Percentiles rank a stretch among this genome's conserved stretches.
Conservation (phyloP, 2,797 vertebrate genomes). For the Buphagus erythrorhynchus region DNA sequence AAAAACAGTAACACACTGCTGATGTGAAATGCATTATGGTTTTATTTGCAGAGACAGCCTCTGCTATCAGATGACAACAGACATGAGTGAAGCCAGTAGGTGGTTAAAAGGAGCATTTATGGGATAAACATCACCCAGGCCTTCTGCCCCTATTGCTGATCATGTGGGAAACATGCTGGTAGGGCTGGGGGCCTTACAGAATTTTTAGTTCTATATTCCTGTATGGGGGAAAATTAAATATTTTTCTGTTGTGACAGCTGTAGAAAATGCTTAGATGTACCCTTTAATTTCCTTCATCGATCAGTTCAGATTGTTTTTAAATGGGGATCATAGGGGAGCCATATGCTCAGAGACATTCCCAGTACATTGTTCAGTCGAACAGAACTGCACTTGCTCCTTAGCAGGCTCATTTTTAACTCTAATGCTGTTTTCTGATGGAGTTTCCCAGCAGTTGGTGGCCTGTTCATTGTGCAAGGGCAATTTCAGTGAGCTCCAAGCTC, state of each 20-base stretch:
- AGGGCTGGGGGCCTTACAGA: background rate
- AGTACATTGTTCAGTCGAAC: background rate
- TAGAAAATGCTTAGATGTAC: background rate
- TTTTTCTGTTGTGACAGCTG: background rate
- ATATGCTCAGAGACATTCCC: constrained; percentile 38
- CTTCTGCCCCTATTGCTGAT: background rate
- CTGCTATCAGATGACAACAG: background rate
- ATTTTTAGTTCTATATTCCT: background rate
- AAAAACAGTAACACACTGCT: background rate
- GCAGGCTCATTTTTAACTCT: background rate
- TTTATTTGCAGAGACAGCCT: background rate
- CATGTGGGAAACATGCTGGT: background rate
- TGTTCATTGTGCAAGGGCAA: background rate
- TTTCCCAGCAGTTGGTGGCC: constrained; percentile 18
- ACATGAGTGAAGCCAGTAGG: background rate
- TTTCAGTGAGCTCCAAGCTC: background rate
- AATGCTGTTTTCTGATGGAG: background rate
- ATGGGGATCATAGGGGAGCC: constrained; percentile 17
- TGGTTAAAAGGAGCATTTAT: background rate
- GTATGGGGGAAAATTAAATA: background rate
- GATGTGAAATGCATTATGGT: background rate
- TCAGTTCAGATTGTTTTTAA: constrained; percentile 51
- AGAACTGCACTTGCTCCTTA: background rate
- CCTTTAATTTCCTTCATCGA: constrained; percentile 32
- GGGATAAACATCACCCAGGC: background rate